Evolutionary conservation across 2,888 invertebrate species (phyloP).

Genomic region (Tiliacea aurago): DNA sequence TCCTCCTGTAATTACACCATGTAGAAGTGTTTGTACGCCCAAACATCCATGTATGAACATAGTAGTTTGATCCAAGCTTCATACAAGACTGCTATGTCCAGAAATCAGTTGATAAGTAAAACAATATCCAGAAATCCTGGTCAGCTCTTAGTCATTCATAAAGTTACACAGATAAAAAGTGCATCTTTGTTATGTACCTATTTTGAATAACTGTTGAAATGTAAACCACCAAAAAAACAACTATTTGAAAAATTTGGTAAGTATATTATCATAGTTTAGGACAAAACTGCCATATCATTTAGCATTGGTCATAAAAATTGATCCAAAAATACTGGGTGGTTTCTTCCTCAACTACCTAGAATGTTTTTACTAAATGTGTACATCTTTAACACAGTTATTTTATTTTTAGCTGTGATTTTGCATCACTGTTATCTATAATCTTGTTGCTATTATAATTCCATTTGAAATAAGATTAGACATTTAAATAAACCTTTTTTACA

Average conservation of each 20-base stretch:
- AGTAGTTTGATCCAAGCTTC: not conserved
- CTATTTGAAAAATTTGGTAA: not conserved
- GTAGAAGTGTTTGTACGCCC: not conserved
- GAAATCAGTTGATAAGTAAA: not conserved
- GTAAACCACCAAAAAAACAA: not conserved
- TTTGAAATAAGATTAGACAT: too few relatives aligned
- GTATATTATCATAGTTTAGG: too few relatives aligned
- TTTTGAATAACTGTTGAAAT: not conserved
- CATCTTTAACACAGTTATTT: not conserved
- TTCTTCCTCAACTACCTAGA: not conserved
- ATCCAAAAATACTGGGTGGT: not conserved
- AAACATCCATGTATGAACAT: not conserved
- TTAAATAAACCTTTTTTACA: too few relatives aligned
- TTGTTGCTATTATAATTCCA: not conserved
- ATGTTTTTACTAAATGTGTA: not conserved
- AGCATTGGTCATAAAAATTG: not conserved
- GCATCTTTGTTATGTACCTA: not conserved
- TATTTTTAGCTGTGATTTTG: not conserved
- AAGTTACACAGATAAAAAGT: not conserved
- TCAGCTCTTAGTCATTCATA: not conserved
- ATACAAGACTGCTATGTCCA: not conserved
- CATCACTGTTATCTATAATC: not conserved
- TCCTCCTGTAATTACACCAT: constrained; percentile 10
- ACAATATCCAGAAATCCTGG: not conserved
- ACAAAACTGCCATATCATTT: not conserved